Conservation (phyloP, 2,113 vertebrate species). For the Emydocephalus ijimae region DNA sequence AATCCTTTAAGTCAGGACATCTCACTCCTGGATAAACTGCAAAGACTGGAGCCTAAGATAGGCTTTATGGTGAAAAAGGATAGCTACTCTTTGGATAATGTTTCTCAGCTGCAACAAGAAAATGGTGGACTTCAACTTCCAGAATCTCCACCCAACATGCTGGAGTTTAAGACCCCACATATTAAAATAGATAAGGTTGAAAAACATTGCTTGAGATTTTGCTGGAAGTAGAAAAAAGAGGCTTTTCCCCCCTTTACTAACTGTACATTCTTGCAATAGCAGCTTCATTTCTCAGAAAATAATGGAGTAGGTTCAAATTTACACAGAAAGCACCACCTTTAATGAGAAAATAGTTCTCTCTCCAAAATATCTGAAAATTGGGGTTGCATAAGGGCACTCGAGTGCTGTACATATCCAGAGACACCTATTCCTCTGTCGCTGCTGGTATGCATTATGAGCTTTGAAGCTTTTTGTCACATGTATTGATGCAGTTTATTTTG, state of each 20-base stretch:
- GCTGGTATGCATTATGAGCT: neutral
- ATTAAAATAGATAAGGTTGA: neutral
- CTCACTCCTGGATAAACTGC: neutral
- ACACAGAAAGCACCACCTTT: neutral
- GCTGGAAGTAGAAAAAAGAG: neutral
- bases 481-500: neutral
- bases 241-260: neutral
- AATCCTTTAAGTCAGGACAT: neutral
- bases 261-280: neutral
- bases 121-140: neutral
- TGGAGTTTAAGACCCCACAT: neutral
- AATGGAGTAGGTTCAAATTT: neutral
- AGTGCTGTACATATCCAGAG: neutral
- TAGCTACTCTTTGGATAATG: neutral
- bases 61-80: neutral
- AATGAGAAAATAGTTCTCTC: neutral
- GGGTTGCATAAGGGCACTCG: neutral
- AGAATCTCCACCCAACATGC: neutral
- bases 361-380: neutral
- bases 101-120: neutral
- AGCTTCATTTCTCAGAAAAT: neutral
- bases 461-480: neutral
- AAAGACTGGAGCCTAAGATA: neutral
- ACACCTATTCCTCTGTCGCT: neutral
- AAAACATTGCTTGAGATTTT: neutral